Conservation (phyloP, 2,113 vertebrate genomes). For the Macrotis lagotis region DNA sequence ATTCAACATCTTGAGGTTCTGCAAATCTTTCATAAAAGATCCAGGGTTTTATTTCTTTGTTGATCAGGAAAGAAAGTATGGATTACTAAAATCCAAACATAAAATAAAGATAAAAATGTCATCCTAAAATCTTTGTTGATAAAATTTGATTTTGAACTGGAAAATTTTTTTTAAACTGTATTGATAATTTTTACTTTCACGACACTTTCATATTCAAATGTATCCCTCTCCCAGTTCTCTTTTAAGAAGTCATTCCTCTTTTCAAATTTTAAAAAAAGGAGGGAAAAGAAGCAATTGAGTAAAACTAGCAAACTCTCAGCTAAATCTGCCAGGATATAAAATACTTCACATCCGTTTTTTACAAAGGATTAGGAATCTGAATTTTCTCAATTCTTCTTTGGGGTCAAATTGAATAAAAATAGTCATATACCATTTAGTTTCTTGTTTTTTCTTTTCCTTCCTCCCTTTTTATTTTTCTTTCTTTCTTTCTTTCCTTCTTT, state of each 20-base stretch:
- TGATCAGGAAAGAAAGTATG: background rate
- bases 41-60: background rate
- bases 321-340: background rate
- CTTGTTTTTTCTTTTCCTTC: background rate
- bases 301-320: background rate
- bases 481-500: no score
- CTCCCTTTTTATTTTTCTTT: no score
- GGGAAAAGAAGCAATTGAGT: background rate
- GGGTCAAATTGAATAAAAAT: background rate
- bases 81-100: background rate
- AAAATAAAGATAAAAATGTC: background rate
- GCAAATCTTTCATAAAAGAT: background rate
- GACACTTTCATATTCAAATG: background rate
- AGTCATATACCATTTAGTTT: background rate
- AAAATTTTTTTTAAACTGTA: background rate
- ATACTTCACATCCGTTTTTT: background rate
- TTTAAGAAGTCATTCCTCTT: background rate
- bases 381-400: background rate
- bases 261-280: background rate
- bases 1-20: background rate
- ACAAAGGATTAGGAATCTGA: background rate
- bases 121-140: background rate
- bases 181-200: background rate
- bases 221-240: background rate
- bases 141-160: background rate